These are phyloP conservation scores for Falco concolor DNA, from an alignment of 2,797 vertebrate genomes.

Conservation along the genomic window DNA sequence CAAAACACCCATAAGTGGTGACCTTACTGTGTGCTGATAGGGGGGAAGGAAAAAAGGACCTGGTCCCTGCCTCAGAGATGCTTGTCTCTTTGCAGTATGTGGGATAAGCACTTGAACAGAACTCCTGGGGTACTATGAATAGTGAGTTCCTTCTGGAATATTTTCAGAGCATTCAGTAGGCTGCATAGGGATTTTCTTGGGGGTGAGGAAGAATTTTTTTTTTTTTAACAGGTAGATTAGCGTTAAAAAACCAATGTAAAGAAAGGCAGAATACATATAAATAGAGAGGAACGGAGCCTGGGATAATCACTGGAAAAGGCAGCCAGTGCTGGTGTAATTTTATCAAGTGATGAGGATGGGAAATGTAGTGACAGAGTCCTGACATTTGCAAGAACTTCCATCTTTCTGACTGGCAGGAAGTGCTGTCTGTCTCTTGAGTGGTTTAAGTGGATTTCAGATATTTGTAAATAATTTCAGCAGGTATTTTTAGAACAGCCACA, in stretches of 20 bases:
- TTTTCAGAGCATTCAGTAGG: not conserved
- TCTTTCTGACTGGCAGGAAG: not conserved
- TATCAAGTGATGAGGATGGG: not conserved
- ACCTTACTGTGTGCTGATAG: not conserved
- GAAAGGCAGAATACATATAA: not conserved
- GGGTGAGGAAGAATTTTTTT: accelerated
- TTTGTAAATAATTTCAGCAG: not conserved
- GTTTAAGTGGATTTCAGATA: not conserved
- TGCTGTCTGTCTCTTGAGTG: not conserved
- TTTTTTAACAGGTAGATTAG: not conserved
- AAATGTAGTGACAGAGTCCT: not conserved
- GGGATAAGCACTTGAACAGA: not conserved
- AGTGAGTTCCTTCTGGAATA: not conserved
- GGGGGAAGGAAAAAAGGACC: not conserved
- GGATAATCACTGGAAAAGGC: not conserved
- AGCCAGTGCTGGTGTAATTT: not conserved
- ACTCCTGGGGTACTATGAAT: not conserved
- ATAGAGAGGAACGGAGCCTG: not conserved
- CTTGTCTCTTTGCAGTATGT: accelerated
- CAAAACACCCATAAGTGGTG: not conserved
- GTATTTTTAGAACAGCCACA: not conserved
- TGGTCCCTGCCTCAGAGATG: accelerated
- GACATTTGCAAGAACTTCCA: not conserved
- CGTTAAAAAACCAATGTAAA: not conserved
- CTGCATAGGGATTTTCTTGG: not conserved